phyloP scores from a whole-genome alignment of 1,140 invertebrate genomes.

The Eurytemora carolleeae region DNA sequence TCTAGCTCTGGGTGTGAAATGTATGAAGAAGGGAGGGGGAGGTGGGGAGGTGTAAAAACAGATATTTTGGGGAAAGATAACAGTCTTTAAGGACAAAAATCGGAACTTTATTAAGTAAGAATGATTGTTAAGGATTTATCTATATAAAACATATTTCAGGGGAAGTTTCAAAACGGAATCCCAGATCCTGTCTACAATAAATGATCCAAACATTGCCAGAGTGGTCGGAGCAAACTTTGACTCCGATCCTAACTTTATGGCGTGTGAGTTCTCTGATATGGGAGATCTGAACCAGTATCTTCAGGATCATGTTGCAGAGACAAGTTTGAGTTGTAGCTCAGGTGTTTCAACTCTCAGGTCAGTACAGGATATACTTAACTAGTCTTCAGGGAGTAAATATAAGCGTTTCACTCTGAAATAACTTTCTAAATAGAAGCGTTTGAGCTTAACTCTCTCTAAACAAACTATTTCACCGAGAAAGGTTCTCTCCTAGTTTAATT shows the following conservation, averaged over 20 bases:
- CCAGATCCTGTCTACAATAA: conserved; percentile 57
- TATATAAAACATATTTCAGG: conserved; percentile 24
- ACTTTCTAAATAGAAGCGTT: too few species aligned
- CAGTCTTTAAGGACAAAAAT: too few species aligned
- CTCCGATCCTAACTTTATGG: conserved; percentile 51
- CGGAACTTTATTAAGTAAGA: conserved; percentile 37
- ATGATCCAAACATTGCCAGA: conserved; percentile 63
- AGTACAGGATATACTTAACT: too few species aligned
- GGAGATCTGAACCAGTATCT: conserved; percentile 68
- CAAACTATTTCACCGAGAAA: too few species aligned
- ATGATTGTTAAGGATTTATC: background rate
- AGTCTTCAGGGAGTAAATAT: too few species aligned
- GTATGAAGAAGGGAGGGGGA: too few species aligned
- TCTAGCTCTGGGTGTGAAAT: too few species aligned
- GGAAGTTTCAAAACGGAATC: conserved; percentile 76
- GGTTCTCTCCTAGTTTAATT: too few species aligned
- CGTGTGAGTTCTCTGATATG: conserved; percentile 73
- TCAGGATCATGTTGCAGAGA: conserved; percentile 51
- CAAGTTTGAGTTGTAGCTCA: conserved; percentile 32
- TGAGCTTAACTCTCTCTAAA: too few species aligned
- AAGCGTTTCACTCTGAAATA: too few species aligned
- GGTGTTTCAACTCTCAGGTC: conserved; percentile 42
- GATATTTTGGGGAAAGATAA: too few species aligned
- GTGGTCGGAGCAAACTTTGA: conserved; percentile 63
- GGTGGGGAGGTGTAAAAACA: too few species aligned